Evolutionary conservation across 2,888 invertebrate species (phyloP), one percentile per base, ranked within the genome.

Genomic region (Nephrotoma flavescens): DNA sequence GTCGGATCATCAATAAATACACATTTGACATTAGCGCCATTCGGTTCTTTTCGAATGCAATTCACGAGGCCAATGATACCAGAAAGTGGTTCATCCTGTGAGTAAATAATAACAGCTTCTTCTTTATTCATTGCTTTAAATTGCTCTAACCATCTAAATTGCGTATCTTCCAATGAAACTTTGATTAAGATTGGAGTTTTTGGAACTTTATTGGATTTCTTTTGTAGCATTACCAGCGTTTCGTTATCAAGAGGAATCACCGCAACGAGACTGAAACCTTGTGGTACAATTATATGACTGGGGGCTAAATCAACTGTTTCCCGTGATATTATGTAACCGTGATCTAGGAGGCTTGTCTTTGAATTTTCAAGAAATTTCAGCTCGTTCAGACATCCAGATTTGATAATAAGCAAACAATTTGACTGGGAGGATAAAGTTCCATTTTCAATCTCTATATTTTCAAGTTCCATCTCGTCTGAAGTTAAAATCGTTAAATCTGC

Each of bases 61-160:
- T 97, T 97, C 0, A 96, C 94, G 86, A 98, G 91, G n/a, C 99
- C 99, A 41, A 97, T 90, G 0, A 98, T 92, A 12, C 99, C 99
- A 90, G 94, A 96, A 6, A 94, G 92, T 2, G 93, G 92, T 87
- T 95, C 94, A 88, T 94, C 93, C 90, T 95, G 94, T 0, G 94
- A 92, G 19, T 96, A 90, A 0, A 96, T 92, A 0, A 95, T 89
- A 7, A 42, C 42, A 0, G 89, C 87, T 11, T 88, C 89, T 86
- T 89, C 90, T 31, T 87, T 86, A 0, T 91, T 87, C 0, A 89
- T 89, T 5, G 89, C 86, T 87, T 91, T 90, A 1, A 91, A 88
- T 47, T 89, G 87, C 4, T 89, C 87, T 6, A 92, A 87, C 92
- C 92, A 92, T 4, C 89, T 87, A 31, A 90, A 91, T 12, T 88